Percentiles rank a stretch among this genome's conserved stretches.
Conservation (phyloP, 2,113 vertebrate genomes). For the Carollia perspicillata region DNA sequence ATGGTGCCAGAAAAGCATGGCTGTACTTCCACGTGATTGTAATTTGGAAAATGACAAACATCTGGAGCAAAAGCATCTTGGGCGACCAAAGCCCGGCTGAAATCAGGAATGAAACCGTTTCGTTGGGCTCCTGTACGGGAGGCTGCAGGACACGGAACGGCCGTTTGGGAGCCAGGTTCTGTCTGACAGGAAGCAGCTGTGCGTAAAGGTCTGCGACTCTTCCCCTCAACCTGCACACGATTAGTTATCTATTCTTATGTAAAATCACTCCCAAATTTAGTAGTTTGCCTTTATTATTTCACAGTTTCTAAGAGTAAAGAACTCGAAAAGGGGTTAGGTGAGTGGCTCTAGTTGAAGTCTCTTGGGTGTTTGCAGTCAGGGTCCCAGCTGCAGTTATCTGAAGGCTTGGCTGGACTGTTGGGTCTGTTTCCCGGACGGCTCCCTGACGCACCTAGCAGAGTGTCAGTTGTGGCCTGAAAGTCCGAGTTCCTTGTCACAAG, state of each 20-base stretch:
- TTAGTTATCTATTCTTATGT: neutral
- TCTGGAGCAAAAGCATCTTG: neutral
- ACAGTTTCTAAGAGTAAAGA: neutral
- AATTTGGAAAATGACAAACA: slow-evolving; percentile 24
- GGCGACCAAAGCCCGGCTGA: neutral
- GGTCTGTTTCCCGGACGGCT: neutral
- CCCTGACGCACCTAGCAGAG: neutral
- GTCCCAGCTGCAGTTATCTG: neutral
- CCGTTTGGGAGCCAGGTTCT: too few relatives aligned
- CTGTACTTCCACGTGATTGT: neutral
- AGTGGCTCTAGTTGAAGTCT: neutral
- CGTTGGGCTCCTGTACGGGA: too few relatives aligned
- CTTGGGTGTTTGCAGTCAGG: neutral
- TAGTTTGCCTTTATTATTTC: neutral
- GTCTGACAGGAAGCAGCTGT: neutral
- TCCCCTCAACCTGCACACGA: neutral
- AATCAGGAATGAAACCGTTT: neutral
- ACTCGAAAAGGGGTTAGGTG: neutral
- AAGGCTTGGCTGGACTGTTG: neutral
- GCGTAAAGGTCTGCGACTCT: neutral
- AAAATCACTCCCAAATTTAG: neutral
- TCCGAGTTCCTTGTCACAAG: neutral
- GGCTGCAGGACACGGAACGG: neutral
- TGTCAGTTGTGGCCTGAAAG: neutral
- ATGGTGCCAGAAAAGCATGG: neutral